These are phyloP conservation scores for Macropus fuliginosus DNA, from an alignment of 2,797 vertebrate genomes.

Conservation along the genomic window DNA sequence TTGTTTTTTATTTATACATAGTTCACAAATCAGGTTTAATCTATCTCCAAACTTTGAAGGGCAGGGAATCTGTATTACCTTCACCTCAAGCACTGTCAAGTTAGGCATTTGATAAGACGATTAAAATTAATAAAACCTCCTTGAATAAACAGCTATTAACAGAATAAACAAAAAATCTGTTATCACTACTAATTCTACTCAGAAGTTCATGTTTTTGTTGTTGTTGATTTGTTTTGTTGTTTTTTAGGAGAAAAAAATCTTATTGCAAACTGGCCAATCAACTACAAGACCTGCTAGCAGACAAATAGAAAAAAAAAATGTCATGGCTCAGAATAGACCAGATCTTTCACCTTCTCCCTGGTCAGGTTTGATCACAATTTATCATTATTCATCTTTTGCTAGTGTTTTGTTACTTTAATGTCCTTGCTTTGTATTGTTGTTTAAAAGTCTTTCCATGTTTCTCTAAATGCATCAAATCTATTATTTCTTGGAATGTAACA, in stretches of 20 bases:
- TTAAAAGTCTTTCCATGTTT: too few species aligned
- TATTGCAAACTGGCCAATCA: slow-evolving; percentile 89
- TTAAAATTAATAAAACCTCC: slow-evolving; percentile 77
- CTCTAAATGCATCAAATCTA: too few species aligned
- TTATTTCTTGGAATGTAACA: too few species aligned
- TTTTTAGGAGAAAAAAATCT: slow-evolving; percentile 91
- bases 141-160: slow-evolving; percentile 76
- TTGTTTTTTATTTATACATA: slow-evolving; percentile 75
- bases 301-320: slow-evolving; percentile 85
- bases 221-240: slow-evolving; percentile 57
- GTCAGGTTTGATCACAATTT: too few species aligned
- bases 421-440: too few species aligned
- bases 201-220: slow-evolving; percentile 91
- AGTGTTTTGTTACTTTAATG: too few species aligned
- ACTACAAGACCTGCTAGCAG: slow-evolving; percentile 87
- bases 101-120: slow-evolving; percentile 75
- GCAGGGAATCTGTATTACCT: slow-evolving; percentile 70
- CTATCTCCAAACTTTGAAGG: slow-evolving; percentile 66
- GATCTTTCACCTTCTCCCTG: slow-evolving; percentile 88
- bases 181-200: slow-evolving; percentile 96
- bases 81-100: slow-evolving; percentile 60
- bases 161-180: slow-evolving; percentile 82
- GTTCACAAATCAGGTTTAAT: slow-evolving; percentile 68
- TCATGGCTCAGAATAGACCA: slow-evolving; percentile 93
- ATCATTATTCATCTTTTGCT: too few species aligned